These are phyloP conservation scores for Melikaiella ostensackeni DNA, from an alignment of 2,888 invertebrate species.

Conservation along the genomic window DNA sequence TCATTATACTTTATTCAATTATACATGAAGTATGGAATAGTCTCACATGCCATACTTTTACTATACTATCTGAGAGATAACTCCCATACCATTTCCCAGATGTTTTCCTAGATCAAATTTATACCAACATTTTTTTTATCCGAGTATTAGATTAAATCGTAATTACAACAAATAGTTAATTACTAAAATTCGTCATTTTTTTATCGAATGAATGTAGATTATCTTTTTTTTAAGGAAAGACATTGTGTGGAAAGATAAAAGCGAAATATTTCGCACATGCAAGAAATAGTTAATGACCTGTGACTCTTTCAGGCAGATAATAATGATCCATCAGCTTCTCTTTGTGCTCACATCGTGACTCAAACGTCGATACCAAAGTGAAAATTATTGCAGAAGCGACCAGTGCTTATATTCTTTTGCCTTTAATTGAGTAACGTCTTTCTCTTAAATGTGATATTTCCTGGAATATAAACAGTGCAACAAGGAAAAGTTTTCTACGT, in stretches of 20 bases:
- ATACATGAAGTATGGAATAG: no score
- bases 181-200: not conserved
- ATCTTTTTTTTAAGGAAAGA: not conserved
- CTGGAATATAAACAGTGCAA: not conserved
- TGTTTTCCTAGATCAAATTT: no score
- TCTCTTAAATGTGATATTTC: not conserved
- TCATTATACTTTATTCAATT: no score
- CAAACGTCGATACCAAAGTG: not conserved
- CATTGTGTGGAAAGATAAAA: not conserved
- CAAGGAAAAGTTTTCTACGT: not conserved
- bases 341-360: not conserved
- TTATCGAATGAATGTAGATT: not conserved
- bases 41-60: no score
- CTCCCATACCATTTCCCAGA: no score
- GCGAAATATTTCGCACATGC: not conserved
- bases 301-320: slow-evolving; percentile 13
- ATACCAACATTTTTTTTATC: no score
- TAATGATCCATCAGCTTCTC: not conserved
- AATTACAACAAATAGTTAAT: not conserved
- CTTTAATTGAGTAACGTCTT: not conserved
- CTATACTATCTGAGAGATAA: no score
- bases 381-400: not conserved
- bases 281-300: slow-evolving; percentile 2
- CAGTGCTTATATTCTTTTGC: not conserved
- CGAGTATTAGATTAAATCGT: no score